Percentiles rank a stretch among this genome's conserved stretches.
phyloP scores from a whole-genome alignment of 2,888 invertebrate genomes.

The Pristionchus japonicus region DNA sequence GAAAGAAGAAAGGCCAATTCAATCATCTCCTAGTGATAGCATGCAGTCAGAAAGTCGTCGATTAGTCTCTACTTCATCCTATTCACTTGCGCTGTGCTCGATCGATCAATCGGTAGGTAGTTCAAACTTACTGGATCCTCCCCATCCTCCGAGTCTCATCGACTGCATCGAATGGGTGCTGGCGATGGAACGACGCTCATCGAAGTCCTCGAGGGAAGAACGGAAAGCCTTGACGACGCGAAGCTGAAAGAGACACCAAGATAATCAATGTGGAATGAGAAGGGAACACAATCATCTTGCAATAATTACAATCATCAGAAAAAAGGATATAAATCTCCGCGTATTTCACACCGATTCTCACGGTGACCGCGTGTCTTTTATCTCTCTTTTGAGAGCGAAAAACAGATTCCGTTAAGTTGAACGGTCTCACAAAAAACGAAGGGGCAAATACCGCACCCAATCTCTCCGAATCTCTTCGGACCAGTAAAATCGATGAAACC shows the following conservation, averaged over 20 bases:
- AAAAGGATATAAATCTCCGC: constrained; percentile 15
- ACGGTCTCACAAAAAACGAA: constrained; percentile 10
- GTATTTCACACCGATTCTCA: background rate
- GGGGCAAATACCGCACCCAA: background rate
- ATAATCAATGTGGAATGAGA: background rate
- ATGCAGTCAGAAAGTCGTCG: constrained; percentile 27
- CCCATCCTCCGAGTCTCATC: constrained; percentile 68
- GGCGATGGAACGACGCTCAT: constrained; percentile 98
- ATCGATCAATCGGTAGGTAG: background rate
- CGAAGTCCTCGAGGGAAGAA: constrained; percentile 98
- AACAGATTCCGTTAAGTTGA: background rate
- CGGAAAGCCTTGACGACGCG: constrained; percentile 99
- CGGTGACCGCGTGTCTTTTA: constrained; percentile 13
- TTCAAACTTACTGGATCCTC: constrained; percentile 35
- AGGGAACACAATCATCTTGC: background rate
- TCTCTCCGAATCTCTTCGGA: background rate
- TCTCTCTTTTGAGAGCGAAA: constrained; percentile 16
- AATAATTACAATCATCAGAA: background rate
- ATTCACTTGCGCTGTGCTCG: background rate
- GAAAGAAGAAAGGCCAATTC: constrained; percentile 7
- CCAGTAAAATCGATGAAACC: background rate
- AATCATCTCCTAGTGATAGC: too few relatives aligned
- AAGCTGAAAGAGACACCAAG: constrained; percentile 83
- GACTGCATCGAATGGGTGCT: constrained; percentile 88
- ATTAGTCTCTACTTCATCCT: background rate